Base-by-base conservation (phyloP, 2,797 vertebrate genomes). In the Sebastes vulpes region DNA sequence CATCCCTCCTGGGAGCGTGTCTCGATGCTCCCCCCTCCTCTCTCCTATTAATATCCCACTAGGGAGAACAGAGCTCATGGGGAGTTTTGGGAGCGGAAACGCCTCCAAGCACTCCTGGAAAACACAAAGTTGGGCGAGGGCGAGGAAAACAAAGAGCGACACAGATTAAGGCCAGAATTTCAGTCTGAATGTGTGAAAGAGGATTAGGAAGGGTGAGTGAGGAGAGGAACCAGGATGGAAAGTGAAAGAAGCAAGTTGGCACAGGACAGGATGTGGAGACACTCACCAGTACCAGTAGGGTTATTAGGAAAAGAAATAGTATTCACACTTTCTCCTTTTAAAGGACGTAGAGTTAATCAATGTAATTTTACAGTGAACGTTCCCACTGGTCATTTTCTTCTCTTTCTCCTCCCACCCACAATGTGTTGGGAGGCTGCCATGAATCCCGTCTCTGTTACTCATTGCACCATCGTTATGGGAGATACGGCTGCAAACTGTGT, bases 61-160 rank as follows among this genome's bases (percentile, higher is more conserved):
- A 84, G 91, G 93, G 93, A 91, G 87, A 84, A 9, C 71, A 80
- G 78, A 84, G 76, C 91, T 90, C 86, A 61, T 82, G 88, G 81
- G 91, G 92, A 93, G 84, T 92, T 95, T 50, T 94, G 92, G 92
- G 94, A 94, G 93, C 89, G 89, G 93, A 94, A 94, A 92, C 89
- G 77, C 90, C 79, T 90, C 86, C 65, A 32, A 92, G 69, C 73
- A 65, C 85, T 86, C 74, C 85, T 88, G 77, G 61, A 88, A 88
- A 67, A 85, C 74, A 66, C 14, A 68, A 75, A 80, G 67, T 60
- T 66, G 78, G 52, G 58, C 59, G 61, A 85, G 60, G 67, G 59
- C 1, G 38, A 72, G 68, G 73, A 78, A 67, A 65, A 78, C 48
- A 69, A 65, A 76, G 72, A 68, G n/a, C 11, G 46, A 70, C 5